These are phyloP conservation scores for Manacus vitellinus DNA, from an alignment of 2,113 vertebrate genomes.

Conservation along the genomic window DNA sequence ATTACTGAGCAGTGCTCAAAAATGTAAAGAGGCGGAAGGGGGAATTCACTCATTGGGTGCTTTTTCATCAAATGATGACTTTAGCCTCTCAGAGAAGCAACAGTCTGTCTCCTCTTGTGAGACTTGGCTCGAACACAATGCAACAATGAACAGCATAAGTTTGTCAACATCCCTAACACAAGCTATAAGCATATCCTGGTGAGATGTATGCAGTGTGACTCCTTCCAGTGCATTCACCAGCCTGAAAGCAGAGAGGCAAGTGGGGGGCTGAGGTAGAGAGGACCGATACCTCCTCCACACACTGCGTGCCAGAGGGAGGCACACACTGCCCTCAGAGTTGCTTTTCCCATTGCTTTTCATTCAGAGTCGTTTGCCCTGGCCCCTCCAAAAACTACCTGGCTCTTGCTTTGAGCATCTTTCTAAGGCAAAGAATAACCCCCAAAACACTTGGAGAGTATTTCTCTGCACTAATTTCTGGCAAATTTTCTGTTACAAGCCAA, in stretches of 20 bases:
- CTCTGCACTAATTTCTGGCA: neutral
- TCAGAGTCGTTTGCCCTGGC: neutral
- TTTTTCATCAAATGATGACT: neutral
- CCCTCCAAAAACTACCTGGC: neutral
- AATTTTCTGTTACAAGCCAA: neutral
- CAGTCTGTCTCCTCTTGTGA: neutral
- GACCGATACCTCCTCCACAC: neutral
- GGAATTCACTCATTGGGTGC: neutral
- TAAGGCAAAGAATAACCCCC: neutral
- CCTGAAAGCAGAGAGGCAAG: neutral
- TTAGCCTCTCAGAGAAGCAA: neutral
- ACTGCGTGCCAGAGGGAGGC: fast-evolving
- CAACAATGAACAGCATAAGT: neutral
- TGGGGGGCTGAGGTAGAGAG: neutral
- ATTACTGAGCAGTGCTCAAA: neutral
- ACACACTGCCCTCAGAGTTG: fast-evolving
- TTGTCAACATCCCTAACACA: neutral
- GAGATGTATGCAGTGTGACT: neutral
- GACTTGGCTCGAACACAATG: neutral
- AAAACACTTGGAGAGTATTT: neutral
- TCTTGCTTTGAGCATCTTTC: neutral
- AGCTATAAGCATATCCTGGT: neutral
- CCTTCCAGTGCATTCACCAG: neutral
- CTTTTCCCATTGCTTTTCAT: neutral
- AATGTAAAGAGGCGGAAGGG: fast-evolving